Evolutionary conservation across 2,797 vertebrate genomes (phyloP), one percentile per base, ranked within the genome.

Genomic region (Myotis planiceps): DNA sequence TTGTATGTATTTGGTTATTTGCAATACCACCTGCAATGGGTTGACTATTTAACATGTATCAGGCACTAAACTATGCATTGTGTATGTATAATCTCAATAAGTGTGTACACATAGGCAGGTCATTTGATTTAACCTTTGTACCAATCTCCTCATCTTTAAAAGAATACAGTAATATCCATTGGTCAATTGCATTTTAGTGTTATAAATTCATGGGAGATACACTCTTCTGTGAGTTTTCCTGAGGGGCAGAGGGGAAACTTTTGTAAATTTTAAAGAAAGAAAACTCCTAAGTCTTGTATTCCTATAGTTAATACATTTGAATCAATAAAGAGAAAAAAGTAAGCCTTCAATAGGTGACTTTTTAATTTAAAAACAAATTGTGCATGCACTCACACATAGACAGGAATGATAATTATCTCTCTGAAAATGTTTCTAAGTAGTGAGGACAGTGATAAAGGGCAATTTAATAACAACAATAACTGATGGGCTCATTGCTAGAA

Each of bases 401-500:
- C 3, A 88, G 18, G 66, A 27, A 18, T 55, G 63, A 87, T 9
- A 78, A 42, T 89, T 69, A 53, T 12, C 16, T 47, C 42, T 71
- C 84, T n/a, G 45, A 75, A 79, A 69, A 69, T 29, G 25, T 90
- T 81, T 53, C 34, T 53, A 89, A 76, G 66, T 80, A 94, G 89
- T 75, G 45, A 96, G 9, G 5, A 92, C 21, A 60, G n/a, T 81
- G n/a, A 47, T 69, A 74, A 84, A 88, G n/a, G 42, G 13, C 42
- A 95, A 80, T 74, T 84, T 95, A 93, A 88, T 74, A 87, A 72
- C 37, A 84, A 63, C 13, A 69, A 45, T 65, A 94, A 94, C 34
- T 69, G 34, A 75, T 69, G 42, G 72, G 29, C 65, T 75, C 74
- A 79, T 53, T 68, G 68, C 27, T 34, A 51, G n/a, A 65, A 86